A percentile compares a stretch with the other conserved stretches of the same genome.
These are phyloP conservation scores for Pristionchus entomophagus DNA, from an alignment of 2,888 invertebrate genomes.

Conservation along the genomic window DNA sequence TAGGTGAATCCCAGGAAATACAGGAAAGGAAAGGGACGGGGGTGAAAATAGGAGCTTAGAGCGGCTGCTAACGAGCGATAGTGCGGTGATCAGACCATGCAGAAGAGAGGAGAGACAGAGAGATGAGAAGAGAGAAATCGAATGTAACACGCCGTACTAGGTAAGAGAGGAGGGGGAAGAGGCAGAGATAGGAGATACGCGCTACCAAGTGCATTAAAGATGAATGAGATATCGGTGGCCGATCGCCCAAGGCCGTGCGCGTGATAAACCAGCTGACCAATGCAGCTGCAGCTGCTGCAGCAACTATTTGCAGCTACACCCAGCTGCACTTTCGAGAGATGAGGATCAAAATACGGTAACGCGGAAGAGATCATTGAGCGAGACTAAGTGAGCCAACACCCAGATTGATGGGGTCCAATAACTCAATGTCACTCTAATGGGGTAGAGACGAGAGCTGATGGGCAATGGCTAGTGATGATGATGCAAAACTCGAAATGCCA, in stretches of 20 bases:
- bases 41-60: neutral
- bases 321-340: too few relatives aligned
- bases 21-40: neutral
- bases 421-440: neutral
- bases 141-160: conserved; percentile 45
- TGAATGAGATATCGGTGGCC: neutral
- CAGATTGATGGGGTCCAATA: neutral
- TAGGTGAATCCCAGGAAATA: neutral
- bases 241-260: neutral
- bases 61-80: neutral
- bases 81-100: neutral
- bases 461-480: neutral
- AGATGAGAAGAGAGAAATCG: conserved; percentile 14
- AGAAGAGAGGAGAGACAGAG: conserved; percentile 24
- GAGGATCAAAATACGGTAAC: neutral
- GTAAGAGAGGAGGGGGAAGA: conserved; percentile 42
- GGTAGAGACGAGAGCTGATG: neutral
- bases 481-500: neutral
- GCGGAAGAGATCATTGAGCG: too few relatives aligned
- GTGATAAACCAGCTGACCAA: too few relatives aligned
- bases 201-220: neutral
- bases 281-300: too few relatives aligned
- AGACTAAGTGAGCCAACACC: too few relatives aligned
- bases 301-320: too few relatives aligned
- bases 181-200: neutral